Conservation (phyloP, 2,113 vertebrate species). For the Apistogramma diplotaenia region DNA sequence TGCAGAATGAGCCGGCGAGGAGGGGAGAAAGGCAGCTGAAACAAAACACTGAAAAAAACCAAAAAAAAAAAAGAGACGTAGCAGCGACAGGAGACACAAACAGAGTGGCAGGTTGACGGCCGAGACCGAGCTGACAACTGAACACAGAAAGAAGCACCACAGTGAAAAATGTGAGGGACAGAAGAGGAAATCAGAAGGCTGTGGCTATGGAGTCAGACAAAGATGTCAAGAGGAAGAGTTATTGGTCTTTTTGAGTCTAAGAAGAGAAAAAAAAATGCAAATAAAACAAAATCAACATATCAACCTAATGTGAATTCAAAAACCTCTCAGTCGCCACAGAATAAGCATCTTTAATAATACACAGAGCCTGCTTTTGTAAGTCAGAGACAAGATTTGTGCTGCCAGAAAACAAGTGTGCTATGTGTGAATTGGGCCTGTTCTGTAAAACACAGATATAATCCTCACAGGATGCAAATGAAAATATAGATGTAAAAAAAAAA, state of each 20-base stretch:
- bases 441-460: not conserved
- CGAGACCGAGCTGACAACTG: not conserved
- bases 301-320: not conserved
- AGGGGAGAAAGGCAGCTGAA: not conserved
- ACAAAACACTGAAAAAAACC: not conserved
- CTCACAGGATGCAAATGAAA: not conserved
- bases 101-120: not conserved
- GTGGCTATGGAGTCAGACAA: not conserved
- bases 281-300: not conserved
- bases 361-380: not conserved
- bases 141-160: not conserved
- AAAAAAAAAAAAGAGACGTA: not conserved
- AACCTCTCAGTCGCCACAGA: not conserved
- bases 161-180: not conserved
- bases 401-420: not conserved
- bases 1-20: not conserved
- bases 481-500: not conserved
- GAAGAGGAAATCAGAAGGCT: not conserved
- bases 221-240: not conserved
- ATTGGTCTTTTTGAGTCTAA: not conserved
- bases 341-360: not conserved
- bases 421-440: not conserved
- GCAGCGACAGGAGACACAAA: not conserved
- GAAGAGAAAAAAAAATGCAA: not conserved
- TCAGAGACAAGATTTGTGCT: not conserved